These are phyloP conservation scores for Phycodurus eques DNA, from an alignment of 2,113 vertebrate genomes.

Conservation along the genomic window DNA sequence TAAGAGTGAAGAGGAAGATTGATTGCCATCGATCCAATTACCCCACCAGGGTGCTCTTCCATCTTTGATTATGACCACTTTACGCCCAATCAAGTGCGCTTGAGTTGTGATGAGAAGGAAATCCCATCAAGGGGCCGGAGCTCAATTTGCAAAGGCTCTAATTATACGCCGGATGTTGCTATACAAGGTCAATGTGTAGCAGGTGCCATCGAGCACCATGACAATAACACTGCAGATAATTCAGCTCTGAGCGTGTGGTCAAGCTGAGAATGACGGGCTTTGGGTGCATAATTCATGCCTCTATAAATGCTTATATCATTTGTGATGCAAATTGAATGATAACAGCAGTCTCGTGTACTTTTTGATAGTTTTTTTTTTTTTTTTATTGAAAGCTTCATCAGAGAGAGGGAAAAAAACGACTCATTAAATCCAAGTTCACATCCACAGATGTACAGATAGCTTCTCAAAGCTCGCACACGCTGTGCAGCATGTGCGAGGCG, in stretches of 20 bases:
- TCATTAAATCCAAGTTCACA: conserved; percentile 88
- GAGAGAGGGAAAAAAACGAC: conserved; percentile 76
- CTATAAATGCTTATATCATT: conserved; percentile 23
- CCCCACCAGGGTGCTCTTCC: conserved; percentile 49
- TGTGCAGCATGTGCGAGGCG: conserved; percentile 59
- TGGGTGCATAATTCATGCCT: conserved; percentile 38
- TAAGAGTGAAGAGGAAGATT: conserved; percentile 66
- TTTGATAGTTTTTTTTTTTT: conserved; percentile 82
- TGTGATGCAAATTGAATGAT: conserved; percentile 36
- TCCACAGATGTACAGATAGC: conserved; percentile 92
- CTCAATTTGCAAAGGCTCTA: conserved; percentile 58
- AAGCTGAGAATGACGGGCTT: conserved; percentile 14
- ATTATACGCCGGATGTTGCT: conserved; percentile 54
- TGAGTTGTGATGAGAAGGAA: conserved; percentile 35
- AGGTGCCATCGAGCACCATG: conserved; percentile 51
- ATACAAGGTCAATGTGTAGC: conserved; percentile 59
- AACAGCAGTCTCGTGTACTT: conserved; percentile 36
- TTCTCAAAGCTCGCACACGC: conserved; percentile 68
- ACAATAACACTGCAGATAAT: conserved; percentile 43
- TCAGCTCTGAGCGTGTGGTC: conserved; percentile 29
- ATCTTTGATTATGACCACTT: conserved; percentile 71
- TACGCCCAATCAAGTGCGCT: conserved; percentile 51
- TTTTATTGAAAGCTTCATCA: conserved; percentile 96
- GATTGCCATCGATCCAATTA: conserved; percentile 61
- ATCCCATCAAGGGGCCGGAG: conserved; percentile 59